Evolutionary conservation across 2,113 vertebrate species (phyloP).

Genomic region (Melanerpes formicivorus): DNA sequence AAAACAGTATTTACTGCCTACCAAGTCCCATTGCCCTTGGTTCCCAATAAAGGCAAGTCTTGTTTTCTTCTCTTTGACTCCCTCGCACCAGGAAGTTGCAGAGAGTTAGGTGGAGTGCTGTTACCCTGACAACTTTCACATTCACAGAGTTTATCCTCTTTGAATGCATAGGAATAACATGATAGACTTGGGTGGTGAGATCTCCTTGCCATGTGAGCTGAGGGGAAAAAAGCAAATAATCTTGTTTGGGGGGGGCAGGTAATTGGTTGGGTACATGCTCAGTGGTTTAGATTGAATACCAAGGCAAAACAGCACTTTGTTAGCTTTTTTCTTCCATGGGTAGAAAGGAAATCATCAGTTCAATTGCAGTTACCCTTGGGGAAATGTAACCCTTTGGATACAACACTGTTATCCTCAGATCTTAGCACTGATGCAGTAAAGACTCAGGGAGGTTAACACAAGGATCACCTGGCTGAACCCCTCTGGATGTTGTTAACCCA

Average conservation of each 20-base stretch:
- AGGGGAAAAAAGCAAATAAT: not conserved
- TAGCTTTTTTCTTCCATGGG: not conserved
- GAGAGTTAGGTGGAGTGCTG: conserved; percentile 23
- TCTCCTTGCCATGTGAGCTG: not conserved
- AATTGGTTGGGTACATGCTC: not conserved
- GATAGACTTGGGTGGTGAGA: not conserved
- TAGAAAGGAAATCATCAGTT: not conserved
- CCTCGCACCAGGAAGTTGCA: conserved; percentile 2
- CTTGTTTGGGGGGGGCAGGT: not conserved
- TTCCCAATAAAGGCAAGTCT: conserved; percentile 1
- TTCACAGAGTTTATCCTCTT: conserved; percentile 53
- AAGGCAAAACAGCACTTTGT: conserved; percentile 13
- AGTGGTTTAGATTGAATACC: not conserved
- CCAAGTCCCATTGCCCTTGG: conserved; percentile 8
- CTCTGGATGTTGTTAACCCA: rapidly evolving
- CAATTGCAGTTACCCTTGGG: not conserved
- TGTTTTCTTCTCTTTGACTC: conserved; percentile 18
- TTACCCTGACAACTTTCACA: conserved; percentile 68
- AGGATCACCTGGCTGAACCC: not conserved
- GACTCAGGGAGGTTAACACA: not conserved
- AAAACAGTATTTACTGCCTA: conserved; percentile 49
- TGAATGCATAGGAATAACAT: conserved; percentile 56
- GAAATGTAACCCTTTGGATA: not conserved
- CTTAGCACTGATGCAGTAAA: not conserved
- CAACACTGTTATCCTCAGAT: not conserved